These are phyloP conservation scores for Helostoma temminkii DNA, from an alignment of 2,797 vertebrate species.

Conservation along the genomic window DNA sequence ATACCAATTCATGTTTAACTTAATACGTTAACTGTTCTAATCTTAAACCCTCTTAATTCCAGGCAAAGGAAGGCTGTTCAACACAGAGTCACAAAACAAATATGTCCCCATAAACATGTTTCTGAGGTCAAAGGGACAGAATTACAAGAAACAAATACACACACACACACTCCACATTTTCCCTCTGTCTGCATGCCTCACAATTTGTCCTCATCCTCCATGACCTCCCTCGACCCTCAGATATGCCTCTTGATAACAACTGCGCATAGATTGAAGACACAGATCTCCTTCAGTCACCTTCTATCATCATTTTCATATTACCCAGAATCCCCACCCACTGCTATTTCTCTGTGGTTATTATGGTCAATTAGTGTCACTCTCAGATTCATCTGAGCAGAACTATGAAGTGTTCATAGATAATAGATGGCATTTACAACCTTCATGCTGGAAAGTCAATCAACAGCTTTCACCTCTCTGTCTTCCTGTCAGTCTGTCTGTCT, in stretches of 20 bases:
- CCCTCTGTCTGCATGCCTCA: constrained; percentile 1
- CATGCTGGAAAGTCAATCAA: constrained; percentile 52
- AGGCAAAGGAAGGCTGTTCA: not conserved
- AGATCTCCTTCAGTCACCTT: constrained; percentile 58
- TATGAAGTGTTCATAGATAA: constrained; percentile 45
- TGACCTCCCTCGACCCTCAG: constrained; percentile 41
- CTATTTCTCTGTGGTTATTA: constrained; percentile 66
- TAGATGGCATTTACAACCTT: constrained; percentile 57
- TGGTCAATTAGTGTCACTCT: constrained; percentile 71
- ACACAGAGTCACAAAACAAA: constrained; percentile 5
- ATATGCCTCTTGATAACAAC: constrained; percentile 47
- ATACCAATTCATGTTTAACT: not conserved
- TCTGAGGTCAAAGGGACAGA: constrained; percentile 7
- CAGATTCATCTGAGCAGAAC: constrained; percentile 38
- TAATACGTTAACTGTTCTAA: not conserved
- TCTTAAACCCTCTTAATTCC: not conserved
- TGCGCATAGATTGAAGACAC: constrained; percentile 53
- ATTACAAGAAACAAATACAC: not conserved
- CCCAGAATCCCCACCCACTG: constrained; percentile 46
- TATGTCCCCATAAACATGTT: not conserved
- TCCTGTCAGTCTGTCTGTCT: constrained; percentile 2
- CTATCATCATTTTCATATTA: constrained; percentile 76
- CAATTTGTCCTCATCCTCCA: constrained; percentile 31
- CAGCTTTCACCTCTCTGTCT: constrained; percentile 25
- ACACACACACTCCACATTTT: constrained; percentile 9